Evolutionary conservation across 2,888 invertebrate species (phyloP).

Genomic region (Acronicta alni): DNA sequence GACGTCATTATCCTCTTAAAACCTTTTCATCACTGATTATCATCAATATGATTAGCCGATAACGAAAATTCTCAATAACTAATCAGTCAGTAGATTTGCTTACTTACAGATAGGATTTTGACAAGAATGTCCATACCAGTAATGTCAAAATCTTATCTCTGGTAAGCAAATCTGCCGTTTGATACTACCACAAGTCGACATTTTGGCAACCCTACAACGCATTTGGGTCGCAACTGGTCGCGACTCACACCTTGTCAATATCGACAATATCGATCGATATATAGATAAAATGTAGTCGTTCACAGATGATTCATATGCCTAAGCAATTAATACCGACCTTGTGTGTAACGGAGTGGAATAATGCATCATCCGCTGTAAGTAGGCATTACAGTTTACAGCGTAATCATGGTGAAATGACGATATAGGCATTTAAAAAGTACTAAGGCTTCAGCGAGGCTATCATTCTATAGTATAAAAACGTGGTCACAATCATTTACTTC

Average conservation of each 20-base stretch:
- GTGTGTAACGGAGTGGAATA: constrained; percentile 50
- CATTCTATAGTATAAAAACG: too few species aligned
- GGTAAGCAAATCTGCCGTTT: too few species aligned
- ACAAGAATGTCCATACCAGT: too few species aligned
- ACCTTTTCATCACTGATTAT: not conserved
- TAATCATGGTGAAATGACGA: constrained; percentile 31
- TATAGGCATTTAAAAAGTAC: not conserved
- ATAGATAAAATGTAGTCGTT: constrained; percentile 32
- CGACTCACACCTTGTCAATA: constrained; percentile 49
- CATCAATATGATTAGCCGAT: constrained; percentile 15
- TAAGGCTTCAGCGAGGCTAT: too few species aligned
- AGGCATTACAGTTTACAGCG: constrained; percentile 30
- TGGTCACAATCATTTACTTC: too few species aligned
- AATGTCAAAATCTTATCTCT: too few species aligned
- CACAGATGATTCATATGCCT: constrained; percentile 58
- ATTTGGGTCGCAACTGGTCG: constrained; percentile 47
- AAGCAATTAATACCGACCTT: constrained; percentile 54
- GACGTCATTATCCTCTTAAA: not conserved
- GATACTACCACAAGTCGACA: too few species aligned
- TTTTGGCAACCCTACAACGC: constrained; percentile 44
- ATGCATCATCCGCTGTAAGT: constrained; percentile 44
- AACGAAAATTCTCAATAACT: too few species aligned
- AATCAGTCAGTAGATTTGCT: too few species aligned
- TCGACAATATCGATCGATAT: constrained; percentile 30
- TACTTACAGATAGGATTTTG: too few species aligned